Evolutionary conservation across 2,113 vertebrate species (phyloP).

Genomic region (Colinus virginianus): DNA sequence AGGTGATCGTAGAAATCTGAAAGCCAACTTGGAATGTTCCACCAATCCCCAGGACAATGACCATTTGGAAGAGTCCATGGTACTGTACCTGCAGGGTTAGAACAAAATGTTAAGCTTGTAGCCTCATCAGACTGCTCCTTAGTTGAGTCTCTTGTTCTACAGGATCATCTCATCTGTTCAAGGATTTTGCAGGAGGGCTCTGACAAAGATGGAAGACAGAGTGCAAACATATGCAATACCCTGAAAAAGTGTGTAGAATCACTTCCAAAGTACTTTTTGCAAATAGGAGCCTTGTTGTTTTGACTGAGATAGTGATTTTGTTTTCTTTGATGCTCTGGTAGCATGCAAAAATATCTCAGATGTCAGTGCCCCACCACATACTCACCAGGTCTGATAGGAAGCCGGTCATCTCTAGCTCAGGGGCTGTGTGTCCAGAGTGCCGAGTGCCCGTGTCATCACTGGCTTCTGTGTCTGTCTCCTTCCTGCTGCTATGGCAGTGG

Average conservation of each 20-base stretch:
- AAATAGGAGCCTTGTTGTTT: background rate
- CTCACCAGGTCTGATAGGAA: conserved; percentile 59
- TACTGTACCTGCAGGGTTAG: conserved; percentile 57
- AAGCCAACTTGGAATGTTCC: conserved; percentile 86
- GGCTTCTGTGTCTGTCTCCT: background rate
- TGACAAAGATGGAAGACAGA: background rate
- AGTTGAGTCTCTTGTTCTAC: background rate
- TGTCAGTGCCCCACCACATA: background rate
- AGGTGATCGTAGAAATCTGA: conserved; percentile 80
- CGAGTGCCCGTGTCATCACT: conserved; percentile 18
- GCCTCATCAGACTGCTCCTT: background rate
- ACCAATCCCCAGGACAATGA: conserved; percentile 79
- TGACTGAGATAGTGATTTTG: background rate
- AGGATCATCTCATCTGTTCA: background rate
- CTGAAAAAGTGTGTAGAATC: background rate
- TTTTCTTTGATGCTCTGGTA: background rate
- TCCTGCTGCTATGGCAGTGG: background rate
- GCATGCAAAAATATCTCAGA: background rate
- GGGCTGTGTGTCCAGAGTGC: background rate
- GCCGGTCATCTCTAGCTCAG: conserved; percentile 3
- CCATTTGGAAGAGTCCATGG: conserved; percentile 56
- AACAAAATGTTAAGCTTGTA: background rate
- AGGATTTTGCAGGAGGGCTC: background rate
- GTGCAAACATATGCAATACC: background rate
- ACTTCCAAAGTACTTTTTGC: background rate